A percentile compares a stretch with the other conserved stretches of the same genome.
These are phyloP conservation scores for Nibea coibor DNA, from an alignment of 2,113 vertebrate species.

Conservation along the genomic window DNA sequence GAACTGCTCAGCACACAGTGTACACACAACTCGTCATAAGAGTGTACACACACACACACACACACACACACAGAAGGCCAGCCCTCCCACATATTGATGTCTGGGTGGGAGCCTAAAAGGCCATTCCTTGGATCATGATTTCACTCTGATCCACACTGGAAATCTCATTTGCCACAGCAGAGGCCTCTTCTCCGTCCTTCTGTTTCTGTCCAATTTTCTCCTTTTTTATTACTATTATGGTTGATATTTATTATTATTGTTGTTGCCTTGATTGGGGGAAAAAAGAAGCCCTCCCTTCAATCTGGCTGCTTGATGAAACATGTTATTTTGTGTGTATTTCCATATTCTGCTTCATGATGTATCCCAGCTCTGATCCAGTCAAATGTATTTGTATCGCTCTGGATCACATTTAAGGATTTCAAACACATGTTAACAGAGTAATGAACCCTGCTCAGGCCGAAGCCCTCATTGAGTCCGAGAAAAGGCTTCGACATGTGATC, in stretches of 20 bases:
- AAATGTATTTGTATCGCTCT: conserved; percentile 6
- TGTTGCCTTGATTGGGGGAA: conserved; percentile 13
- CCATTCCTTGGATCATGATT: conserved; percentile 69
- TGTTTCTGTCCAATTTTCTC: conserved; percentile 17
- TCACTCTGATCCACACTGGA: conserved; percentile 60
- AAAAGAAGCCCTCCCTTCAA: background rate
- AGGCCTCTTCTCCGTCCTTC: background rate
- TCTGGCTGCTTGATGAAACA: background rate
- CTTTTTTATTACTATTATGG: conserved; percentile 2
- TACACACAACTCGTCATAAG: conserved; percentile 52
- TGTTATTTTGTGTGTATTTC: background rate
- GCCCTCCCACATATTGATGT: conserved; percentile 71
- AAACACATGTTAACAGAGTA: conserved; percentile 2
- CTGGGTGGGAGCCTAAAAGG: conserved; percentile 60
- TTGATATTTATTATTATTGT: background rate
- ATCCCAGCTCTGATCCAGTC: background rate
- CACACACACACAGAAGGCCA: conserved; percentile 38
- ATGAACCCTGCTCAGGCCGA: background rate
- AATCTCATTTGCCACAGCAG: conserved; percentile 69
- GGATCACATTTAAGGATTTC: conserved; percentile 32
- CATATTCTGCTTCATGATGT: background rate
- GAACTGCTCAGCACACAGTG: conserved; percentile 58
- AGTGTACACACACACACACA: conserved; percentile 1
- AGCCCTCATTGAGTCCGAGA: background rate
- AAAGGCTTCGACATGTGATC: background rate